Evolutionary conservation across 2,888 invertebrate species (phyloP).

Genomic region (Drosophila nr. fundita): DNA sequence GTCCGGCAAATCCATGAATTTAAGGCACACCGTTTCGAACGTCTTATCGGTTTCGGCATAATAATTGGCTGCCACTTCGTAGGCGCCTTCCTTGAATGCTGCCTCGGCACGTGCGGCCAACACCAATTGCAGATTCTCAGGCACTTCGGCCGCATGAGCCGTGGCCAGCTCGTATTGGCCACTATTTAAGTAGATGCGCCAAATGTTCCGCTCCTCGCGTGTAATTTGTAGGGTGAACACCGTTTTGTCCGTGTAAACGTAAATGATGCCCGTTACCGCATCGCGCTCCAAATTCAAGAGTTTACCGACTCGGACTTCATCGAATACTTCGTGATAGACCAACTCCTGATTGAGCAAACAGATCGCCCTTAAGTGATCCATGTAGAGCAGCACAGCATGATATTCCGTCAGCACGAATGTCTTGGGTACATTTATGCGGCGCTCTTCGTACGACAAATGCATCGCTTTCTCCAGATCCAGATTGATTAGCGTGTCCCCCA

Average conservation of each 20-base stretch:
- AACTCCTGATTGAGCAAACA: slow-evolving; percentile 94
- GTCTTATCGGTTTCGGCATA: slow-evolving; percentile 96
- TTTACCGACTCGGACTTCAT: slow-evolving; percentile 90
- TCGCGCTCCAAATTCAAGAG: slow-evolving; percentile 93
- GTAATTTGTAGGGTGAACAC: slow-evolving; percentile 94
- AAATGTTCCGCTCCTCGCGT: slow-evolving; percentile 93
- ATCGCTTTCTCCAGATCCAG: slow-evolving; percentile 71
- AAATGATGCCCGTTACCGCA: slow-evolving; percentile 91
- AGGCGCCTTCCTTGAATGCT: slow-evolving; percentile 91
- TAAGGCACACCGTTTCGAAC: slow-evolving; percentile 97
- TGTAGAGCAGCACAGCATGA: slow-evolving; percentile 93
- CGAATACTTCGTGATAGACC: slow-evolving; percentile 93
- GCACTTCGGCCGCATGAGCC: slow-evolving; percentile 92
- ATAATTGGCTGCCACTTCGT: slow-evolving; percentile 92
- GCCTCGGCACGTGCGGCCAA: slow-evolving; percentile 95
- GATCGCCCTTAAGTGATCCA: slow-evolving; percentile 93
- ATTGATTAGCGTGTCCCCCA: slow-evolving; percentile 67
- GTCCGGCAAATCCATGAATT: slow-evolving; percentile 90
- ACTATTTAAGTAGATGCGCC: slow-evolving; percentile 94
- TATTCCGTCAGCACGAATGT: slow-evolving; percentile 95
- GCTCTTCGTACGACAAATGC: slow-evolving; percentile 78
- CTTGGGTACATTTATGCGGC: slow-evolving; percentile 86
- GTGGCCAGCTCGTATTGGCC: slow-evolving; percentile 95
- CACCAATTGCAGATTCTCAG: slow-evolving; percentile 92
- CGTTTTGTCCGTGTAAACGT: slow-evolving; percentile 93